A percentile compares a stretch with the other conserved stretches of the same genome.
Conservation (phyloP, 2,797 vertebrate species). For the Eidolon dupreanum region DNA sequence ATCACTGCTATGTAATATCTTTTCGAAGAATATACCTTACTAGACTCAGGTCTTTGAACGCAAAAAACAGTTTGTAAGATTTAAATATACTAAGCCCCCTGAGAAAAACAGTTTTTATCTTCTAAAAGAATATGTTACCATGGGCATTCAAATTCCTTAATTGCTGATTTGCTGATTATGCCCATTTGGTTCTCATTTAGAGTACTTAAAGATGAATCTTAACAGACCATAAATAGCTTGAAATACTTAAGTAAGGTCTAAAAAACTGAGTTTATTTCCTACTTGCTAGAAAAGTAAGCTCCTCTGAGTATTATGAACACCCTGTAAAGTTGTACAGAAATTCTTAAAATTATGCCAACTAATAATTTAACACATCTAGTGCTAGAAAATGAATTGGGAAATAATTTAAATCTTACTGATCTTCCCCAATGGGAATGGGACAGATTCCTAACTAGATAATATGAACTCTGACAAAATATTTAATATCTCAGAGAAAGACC, state of each 20-base stretch:
- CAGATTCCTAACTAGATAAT: not conserved
- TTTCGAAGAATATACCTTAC: not conserved
- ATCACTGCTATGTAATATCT: not conserved
- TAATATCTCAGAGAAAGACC: not conserved
- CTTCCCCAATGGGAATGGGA: not conserved
- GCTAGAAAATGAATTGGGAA: not conserved
- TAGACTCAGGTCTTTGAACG: not conserved
- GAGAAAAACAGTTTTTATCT: not conserved
- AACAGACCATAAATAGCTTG: slow-evolving; percentile 10
- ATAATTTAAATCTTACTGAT: not conserved
- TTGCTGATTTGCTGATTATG: not conserved
- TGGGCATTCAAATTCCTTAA: not conserved
- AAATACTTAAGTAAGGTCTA: slow-evolving; percentile 31
- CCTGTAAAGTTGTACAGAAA: not conserved
- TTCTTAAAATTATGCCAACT: slow-evolving; percentile 28
- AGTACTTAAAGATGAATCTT: slow-evolving; percentile 3
- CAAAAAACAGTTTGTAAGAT: not conserved
- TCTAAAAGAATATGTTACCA: not conserved
- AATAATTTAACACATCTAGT: slow-evolving; percentile 3
- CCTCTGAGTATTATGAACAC: not conserved
- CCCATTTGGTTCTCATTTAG: slow-evolving; percentile 15
- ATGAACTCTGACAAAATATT: not conserved
- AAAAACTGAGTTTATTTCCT: slow-evolving; percentile 7
- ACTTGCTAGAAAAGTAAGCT: not conserved
- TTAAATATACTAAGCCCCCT: not conserved